Percentiles rank a stretch among this genome's conserved stretches.
Conservation (phyloP, 1,140 invertebrate species). For the Penaeus japonicus region DNA sequence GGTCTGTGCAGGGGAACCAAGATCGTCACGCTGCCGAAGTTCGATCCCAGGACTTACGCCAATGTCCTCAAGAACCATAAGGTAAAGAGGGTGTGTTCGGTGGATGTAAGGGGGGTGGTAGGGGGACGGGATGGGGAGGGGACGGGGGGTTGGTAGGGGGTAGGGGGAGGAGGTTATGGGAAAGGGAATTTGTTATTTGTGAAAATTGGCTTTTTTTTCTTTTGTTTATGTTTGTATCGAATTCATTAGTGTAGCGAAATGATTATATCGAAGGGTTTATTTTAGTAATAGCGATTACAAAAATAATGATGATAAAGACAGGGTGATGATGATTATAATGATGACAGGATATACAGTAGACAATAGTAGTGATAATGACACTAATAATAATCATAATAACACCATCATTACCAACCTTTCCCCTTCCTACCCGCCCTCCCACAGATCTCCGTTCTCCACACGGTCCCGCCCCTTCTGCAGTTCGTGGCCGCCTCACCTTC, state of each 20-base stretch:
- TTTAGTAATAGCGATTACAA: neutral
- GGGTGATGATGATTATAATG: neutral
- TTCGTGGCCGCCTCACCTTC: constrained; percentile 62
- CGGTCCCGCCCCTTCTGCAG: constrained; percentile 63
- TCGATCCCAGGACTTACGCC: constrained; percentile 65
- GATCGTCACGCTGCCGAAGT: constrained; percentile 64
- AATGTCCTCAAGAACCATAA: constrained; percentile 64
- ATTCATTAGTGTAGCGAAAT: neutral
- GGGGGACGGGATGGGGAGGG: no score
- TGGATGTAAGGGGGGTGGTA: neutral
- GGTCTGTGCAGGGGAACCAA: constrained; percentile 63
- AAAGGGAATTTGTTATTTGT: no score
- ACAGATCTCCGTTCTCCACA: constrained; percentile 58
- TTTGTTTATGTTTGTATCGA: no score
- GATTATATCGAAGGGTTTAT: neutral
- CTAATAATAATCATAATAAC: no score
- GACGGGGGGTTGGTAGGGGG: neutral
- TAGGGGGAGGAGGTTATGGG: no score
- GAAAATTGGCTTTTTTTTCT: no score
- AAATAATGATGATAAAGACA: neutral
- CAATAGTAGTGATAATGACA: no score
- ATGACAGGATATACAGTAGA: neutral
- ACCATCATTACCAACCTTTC: neutral
- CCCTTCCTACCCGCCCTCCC: neutral
- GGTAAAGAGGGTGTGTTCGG: constrained; percentile 62